phyloP scores from a whole-genome alignment of 2,797 vertebrate genomes.

The Xenentodon cancila region DNA sequence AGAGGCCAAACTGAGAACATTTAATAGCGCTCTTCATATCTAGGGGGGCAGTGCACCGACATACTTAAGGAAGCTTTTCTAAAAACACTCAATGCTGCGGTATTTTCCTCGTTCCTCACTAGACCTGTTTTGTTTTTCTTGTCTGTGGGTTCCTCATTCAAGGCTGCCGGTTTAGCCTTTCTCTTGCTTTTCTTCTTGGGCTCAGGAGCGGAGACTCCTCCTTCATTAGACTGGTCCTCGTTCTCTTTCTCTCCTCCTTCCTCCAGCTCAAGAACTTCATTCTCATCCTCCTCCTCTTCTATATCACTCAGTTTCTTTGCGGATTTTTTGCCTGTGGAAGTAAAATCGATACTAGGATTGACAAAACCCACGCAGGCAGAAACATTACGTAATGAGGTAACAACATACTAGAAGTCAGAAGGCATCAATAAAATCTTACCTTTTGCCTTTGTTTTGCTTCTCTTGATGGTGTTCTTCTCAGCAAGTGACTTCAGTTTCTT shows the following conservation, averaged over 20 bases:
- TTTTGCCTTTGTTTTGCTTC: slow-evolving; percentile 74
- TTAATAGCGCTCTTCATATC: too few relatives aligned
- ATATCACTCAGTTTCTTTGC: slow-evolving; percentile 64
- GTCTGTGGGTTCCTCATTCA: slow-evolving; percentile 35
- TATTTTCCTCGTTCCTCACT: slow-evolving; percentile 46
- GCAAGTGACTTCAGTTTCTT: slow-evolving; percentile 79
- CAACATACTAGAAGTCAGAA: background rate
- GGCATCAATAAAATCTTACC: slow-evolving; percentile 57
- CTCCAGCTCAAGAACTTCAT: slow-evolving; percentile 73
- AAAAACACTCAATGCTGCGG: background rate
- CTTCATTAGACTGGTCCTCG: slow-evolving; percentile 78
- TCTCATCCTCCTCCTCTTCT: slow-evolving; percentile 77
- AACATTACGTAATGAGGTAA: background rate
- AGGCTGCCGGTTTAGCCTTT: slow-evolving; percentile 54
- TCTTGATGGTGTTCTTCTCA: slow-evolving; percentile 71
- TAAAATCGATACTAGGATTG: background rate
- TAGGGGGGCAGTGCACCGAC: too few relatives aligned
- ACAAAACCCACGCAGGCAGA: background rate
- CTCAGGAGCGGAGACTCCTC: slow-evolving; percentile 48
- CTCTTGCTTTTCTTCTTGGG: slow-evolving; percentile 79
- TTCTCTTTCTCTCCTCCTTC: slow-evolving; percentile 88
- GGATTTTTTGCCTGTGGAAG: slow-evolving; percentile 60
- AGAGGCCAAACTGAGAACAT: too few relatives aligned
- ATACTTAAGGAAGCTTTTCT: background rate
- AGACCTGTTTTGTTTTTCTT: slow-evolving; percentile 50